Conservation (phyloP, 1,140 invertebrate species). For the Nixonia krombeini region DNA sequence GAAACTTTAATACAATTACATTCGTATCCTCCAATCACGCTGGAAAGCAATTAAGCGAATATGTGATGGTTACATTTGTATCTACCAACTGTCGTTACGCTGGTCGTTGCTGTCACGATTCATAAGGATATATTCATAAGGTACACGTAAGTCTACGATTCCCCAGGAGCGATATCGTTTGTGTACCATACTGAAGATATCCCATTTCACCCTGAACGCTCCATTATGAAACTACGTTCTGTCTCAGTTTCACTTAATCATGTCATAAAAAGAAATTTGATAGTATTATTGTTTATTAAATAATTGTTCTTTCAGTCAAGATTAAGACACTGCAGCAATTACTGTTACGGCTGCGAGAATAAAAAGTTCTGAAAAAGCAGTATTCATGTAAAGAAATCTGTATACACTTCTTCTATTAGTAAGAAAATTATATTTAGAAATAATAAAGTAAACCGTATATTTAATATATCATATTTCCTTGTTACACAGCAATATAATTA, state of each 20-base stretch:
- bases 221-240: conserved; percentile 22
- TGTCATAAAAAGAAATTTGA: no score
- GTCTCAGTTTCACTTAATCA: conserved; percentile 8
- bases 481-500: no score
- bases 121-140: neutral
- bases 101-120: conserved; percentile 5
- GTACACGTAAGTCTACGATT: neutral
- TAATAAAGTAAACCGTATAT: no score
- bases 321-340: no score
- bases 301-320: neutral
- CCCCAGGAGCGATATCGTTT: neutral
- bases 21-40: neutral
- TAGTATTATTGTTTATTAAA: neutral
- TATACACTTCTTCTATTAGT: no score
- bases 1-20: neutral
- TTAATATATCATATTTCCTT: no score
- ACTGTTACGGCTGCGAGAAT: no score
- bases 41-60: conserved; percentile 14
- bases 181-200: neutral
- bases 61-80: neutral
- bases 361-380: no score
- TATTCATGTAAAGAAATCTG: no score
- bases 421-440: no score
- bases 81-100: conserved; percentile 3
- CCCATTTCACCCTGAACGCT: conserved; percentile 12